A percentile compares a stretch with the other conserved stretches of the same genome.
These are phyloP conservation scores for Sinocyclocheilus maitianheensis DNA, from an alignment of 2,113 vertebrate species.

Conservation along the genomic window DNA sequence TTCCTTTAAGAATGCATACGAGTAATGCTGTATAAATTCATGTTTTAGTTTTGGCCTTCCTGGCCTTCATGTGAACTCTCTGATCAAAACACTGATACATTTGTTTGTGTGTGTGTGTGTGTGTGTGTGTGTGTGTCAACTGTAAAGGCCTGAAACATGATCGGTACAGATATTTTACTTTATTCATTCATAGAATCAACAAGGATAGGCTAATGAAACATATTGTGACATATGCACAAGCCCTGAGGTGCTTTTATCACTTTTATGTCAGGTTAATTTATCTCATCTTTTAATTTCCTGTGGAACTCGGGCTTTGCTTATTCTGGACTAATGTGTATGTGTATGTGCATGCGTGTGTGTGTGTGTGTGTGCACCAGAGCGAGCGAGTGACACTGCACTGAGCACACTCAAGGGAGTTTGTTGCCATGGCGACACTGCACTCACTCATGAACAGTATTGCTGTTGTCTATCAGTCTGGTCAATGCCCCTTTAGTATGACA, in stretches of 20 bases:
- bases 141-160: not conserved
- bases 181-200: not conserved
- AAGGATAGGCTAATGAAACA: not conserved
- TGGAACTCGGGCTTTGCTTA: constrained; percentile 19
- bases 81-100: not conserved
- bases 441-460: constrained; percentile 58
- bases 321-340: constrained; percentile 19
- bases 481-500: constrained; percentile 1
- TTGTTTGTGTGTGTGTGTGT: not conserved
- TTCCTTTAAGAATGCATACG: not conserved
- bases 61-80: not conserved
- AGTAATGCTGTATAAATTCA: not conserved
- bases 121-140: not conserved
- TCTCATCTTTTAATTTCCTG: constrained; percentile 46
- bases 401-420: constrained; percentile 65
- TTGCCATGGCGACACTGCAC: constrained; percentile 72
- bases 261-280: constrained; percentile 1
- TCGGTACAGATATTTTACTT: not conserved
- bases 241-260: not conserved
- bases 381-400: constrained; percentile 61
- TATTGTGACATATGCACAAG: not conserved
- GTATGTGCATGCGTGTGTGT: not conserved
- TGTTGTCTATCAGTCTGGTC: constrained; percentile 36
- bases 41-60: not conserved
- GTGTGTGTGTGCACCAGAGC: not conserved